Conservation (phyloP, 2,797 vertebrate species). For the Euthynnus affinis region DNA sequence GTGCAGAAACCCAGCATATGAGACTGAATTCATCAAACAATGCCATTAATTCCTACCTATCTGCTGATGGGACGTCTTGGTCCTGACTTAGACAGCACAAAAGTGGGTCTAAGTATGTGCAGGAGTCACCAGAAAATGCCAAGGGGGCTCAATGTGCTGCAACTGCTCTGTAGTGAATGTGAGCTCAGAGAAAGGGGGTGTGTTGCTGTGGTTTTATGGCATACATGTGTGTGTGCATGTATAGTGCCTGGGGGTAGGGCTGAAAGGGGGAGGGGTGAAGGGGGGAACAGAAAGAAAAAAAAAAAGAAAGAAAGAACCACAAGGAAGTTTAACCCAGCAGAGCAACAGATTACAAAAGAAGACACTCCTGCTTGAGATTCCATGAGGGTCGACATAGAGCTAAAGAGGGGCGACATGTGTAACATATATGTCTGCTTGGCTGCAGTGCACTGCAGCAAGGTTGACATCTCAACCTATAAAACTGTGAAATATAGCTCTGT, state of each 20-base stretch:
- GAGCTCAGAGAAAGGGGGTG: constrained; percentile 55
- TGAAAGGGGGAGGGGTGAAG: background rate
- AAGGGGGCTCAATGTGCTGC: constrained; percentile 21
- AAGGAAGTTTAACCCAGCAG: constrained; percentile 14
- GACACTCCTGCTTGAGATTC: constrained; percentile 24
- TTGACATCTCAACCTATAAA: constrained; percentile 12
- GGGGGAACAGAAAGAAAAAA: background rate
- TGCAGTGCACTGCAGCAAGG: constrained; percentile 26
- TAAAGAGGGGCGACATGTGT: background rate
- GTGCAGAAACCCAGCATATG: constrained; percentile 16
- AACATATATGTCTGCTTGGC: constrained; percentile 1
- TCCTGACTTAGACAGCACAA: constrained; percentile 40
- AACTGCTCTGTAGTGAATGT: constrained; percentile 23
- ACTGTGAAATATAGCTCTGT: constrained; percentile 1
- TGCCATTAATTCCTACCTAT: constrained; percentile 55
- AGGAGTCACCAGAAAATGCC: constrained; percentile 34
- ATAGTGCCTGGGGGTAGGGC: constrained; percentile 6
- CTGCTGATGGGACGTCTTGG: constrained; percentile 56
- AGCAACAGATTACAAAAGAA: constrained; percentile 34
- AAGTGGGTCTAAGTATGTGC: constrained; percentile 21
- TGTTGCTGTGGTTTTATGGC: constrained; percentile 47
- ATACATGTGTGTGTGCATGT: constrained; percentile 34
- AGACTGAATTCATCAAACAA: constrained; percentile 9
- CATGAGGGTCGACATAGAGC: background rate
- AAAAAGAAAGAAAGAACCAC: background rate